These are phyloP conservation scores for Phenganax marumi DNA, from an alignment of 92 coral and sea anemone genomes.

Conservation along the genomic window DNA sequence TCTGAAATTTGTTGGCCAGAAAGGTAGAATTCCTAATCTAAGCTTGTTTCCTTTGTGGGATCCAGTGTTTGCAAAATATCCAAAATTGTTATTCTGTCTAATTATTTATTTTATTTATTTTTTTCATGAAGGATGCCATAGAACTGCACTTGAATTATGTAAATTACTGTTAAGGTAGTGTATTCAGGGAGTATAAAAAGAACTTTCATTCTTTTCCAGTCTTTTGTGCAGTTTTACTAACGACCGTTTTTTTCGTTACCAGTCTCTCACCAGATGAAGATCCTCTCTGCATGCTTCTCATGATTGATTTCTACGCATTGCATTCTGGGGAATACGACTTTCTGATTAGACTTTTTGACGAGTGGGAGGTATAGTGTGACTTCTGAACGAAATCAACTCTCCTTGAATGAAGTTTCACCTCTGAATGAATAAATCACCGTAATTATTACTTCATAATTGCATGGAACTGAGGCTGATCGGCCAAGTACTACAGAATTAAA, in stretches of 20 bases:
- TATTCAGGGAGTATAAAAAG: not conserved
- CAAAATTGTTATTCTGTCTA: not conserved
- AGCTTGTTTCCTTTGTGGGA: not conserved
- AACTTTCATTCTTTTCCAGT: not conserved
- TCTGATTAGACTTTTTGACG: conserved; percentile 81
- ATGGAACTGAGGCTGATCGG: too few relatives aligned
- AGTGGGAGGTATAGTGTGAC: conserved; percentile 79
- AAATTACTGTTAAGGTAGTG: conserved; percentile 76
- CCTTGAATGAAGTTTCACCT: too few relatives aligned
- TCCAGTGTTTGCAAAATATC: too few relatives aligned
- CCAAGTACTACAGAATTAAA: too few relatives aligned
- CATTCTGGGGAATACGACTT: conserved; percentile 80
- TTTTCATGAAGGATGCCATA: conserved; percentile 72
- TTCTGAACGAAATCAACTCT: not conserved
- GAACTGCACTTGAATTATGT: conserved; percentile 88
- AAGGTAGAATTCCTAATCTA: conserved; percentile 58
- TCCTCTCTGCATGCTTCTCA: conserved; percentile 84
- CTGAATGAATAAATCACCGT: too few relatives aligned
- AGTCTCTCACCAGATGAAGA: conserved; percentile 95
- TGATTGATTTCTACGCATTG: conserved; percentile 95
- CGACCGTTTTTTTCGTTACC: not conserved
- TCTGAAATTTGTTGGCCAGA: conserved; percentile 80
- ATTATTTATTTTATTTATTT: not conserved
- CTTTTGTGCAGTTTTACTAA: not conserved
- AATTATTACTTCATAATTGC: too few relatives aligned